A percentile compares a stretch with the other conserved stretches of the same genome.
Evolutionary conservation across 2,797 vertebrate species (phyloP).

Genomic region (Echeneis naucrates): DNA sequence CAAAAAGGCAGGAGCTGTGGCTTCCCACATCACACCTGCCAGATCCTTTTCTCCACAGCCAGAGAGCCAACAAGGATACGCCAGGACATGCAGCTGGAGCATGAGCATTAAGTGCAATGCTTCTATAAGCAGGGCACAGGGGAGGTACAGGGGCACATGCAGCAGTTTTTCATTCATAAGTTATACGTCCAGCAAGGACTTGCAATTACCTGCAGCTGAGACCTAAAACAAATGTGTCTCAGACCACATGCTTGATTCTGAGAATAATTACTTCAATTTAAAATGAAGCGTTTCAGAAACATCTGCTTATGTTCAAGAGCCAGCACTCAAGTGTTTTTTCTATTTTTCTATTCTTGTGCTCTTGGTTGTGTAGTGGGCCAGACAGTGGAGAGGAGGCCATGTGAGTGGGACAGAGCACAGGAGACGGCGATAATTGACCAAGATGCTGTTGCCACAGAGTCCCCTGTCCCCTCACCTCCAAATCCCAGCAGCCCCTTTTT

Average conservation of each 20-base stretch:
- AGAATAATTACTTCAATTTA: neutral
- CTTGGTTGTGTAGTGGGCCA: constrained; percentile 24
- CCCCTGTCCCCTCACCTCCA: constrained; percentile 68
- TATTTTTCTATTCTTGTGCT: constrained; percentile 12
- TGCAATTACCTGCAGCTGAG: constrained; percentile 10
- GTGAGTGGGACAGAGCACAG: constrained; percentile 42
- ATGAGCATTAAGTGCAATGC: constrained; percentile 26
- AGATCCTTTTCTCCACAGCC: constrained; percentile 82
- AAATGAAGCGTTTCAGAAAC: neutral
- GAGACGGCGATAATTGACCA: constrained; percentile 78
- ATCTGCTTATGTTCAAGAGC: neutral
- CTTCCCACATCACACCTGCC: constrained; percentile 83
- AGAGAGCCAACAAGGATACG: constrained; percentile 72
- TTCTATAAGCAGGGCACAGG: constrained; percentile 18
- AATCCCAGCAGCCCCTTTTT: constrained; percentile 82
- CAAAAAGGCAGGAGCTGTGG: constrained; percentile 74
- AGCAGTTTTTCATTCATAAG: constrained; percentile 8
- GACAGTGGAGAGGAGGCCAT: constrained; percentile 28
- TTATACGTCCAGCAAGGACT: constrained; percentile 12
- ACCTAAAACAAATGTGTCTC: constrained; percentile 9
- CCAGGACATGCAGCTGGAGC: constrained; percentile 71
- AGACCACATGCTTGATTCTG: neutral
- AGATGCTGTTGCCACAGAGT: constrained; percentile 63
- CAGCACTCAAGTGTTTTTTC: neutral
- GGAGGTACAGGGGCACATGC: neutral